Base-by-base conservation (phyloP, 2,888 invertebrate genomes). In the Melinaea menophilus region DNA sequence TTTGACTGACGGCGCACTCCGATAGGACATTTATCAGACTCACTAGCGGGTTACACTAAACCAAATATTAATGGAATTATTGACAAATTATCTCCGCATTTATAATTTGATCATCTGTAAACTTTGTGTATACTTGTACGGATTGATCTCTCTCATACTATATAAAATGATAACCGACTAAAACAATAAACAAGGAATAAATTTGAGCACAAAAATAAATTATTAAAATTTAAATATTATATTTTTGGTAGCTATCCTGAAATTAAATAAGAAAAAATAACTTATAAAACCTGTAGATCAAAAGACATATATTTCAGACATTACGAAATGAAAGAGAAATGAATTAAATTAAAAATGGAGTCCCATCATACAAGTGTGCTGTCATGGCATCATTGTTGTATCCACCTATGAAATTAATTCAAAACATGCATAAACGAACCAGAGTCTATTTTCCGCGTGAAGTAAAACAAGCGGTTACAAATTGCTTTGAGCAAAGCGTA, bases 61-160 rank as follows among this genome's bases (percentile, higher is more conserved):
- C 88, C 88, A 88, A 90, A 89, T 88, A 89, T 86, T 89, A 88
- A 88, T 89, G 89, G 87, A 89, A 89, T 86, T 86, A 90, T 90
- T 89, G 88, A 88, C 88, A 88, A 90, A 90, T 90, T 87, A 85
- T 90, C 86, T 84, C 79, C 73, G 79, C 78, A 81, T 87, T 86
- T 82, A 83, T 84, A 82, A 82, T 78, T 77, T 75, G 79, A 79
- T 76, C 75, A 80, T 77, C 77, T 80, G 82, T 83, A 81, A 46
- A 46, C 11, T 46, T 46, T 9, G n/a, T 46, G n/a, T 46, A 46
- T 11, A 22, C 22, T 22, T 22, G 22, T 1, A 46, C 12, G 11
- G 11, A 46, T 46, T 46, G 46, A 46, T 46, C 4, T n/a, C 11
- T 46, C 11, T n/a, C 46, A 46, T 46, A 11, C 11, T 51, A 2